Conservation (phyloP, 2,113 vertebrate species). For the Equus quagga region DNA sequence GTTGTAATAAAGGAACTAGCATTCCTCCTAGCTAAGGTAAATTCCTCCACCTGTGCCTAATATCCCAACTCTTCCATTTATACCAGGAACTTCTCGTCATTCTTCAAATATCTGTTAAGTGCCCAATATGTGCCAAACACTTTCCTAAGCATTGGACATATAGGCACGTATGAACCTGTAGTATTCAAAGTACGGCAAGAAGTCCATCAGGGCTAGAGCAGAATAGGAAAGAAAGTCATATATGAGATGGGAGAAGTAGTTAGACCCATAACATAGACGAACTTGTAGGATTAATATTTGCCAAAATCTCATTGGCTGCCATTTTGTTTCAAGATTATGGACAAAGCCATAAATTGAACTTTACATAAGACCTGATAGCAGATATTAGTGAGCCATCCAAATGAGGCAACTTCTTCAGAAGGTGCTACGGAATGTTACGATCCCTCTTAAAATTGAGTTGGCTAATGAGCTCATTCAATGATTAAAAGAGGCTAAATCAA, state of each 20-base stretch:
- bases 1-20: not conserved
- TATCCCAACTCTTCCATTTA: not conserved
- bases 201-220: not conserved
- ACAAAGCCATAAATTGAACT: constrained; percentile 47
- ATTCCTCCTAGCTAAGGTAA: constrained; percentile 2
- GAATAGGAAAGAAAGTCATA: constrained; percentile 23
- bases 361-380: not conserved
- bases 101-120: not conserved
- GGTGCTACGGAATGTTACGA: not conserved
- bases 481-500: constrained; percentile 6
- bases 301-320: not conserved
- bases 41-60: not conserved
- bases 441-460: not conserved
- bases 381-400: constrained; percentile 35
- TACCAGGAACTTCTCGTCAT: not conserved
- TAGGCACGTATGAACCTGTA: not conserved
- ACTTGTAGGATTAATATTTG: not conserved
- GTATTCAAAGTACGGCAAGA: not conserved
- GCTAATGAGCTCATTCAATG: not conserved
- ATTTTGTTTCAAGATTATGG: constrained; percentile 53
- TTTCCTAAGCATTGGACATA: not conserved
- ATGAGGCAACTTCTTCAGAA: constrained; percentile 25
- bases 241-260: not conserved
- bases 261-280: not conserved
- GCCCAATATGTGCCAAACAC: not conserved